phyloP scores from a whole-genome alignment of 2,888 invertebrate species.

The Cosmorhoe ocellata region DNA sequence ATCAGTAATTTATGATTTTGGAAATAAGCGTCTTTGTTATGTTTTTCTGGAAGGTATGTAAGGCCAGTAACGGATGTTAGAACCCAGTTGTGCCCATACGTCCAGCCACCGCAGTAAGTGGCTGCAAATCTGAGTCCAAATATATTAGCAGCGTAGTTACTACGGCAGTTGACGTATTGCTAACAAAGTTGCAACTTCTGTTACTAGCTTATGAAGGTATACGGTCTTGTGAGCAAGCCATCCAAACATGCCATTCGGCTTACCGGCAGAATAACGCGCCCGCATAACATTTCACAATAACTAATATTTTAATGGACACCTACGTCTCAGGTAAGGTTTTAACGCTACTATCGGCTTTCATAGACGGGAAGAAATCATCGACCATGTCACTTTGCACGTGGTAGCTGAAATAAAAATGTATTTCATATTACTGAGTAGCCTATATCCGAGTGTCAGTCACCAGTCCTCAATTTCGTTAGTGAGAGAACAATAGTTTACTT shows the following conservation, averaged over 20 bases:
- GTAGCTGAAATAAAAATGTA: slow-evolving; percentile 91
- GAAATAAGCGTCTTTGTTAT: slow-evolving; percentile 37
- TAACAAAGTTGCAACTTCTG: slow-evolving; percentile 25
- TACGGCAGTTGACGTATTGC: background rate
- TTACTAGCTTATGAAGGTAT: slow-evolving; percentile 41
- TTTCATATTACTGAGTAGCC: slow-evolving; percentile 45
- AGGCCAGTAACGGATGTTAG: background rate
- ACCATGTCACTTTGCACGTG: slow-evolving; percentile 95
- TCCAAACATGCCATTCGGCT: slow-evolving; percentile 72
- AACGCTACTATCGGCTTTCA: slow-evolving; percentile 77
- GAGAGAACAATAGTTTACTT: no score
- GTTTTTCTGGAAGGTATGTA: slow-evolving; percentile 28
- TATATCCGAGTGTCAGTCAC: slow-evolving; percentile 48
- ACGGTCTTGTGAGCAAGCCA: slow-evolving; percentile 55
- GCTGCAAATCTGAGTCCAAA: background rate
- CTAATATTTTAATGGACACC: slow-evolving; percentile 44
- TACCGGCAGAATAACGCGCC: slow-evolving; percentile 63
- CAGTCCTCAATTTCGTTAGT: slow-evolving; percentile 32
- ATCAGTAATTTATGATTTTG: slow-evolving; percentile 39
- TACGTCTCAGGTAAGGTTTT: slow-evolving; percentile 59
- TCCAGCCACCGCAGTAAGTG: background rate
- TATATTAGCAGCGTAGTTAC: slow-evolving; percentile 3
- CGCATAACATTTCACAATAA: slow-evolving; percentile 45
- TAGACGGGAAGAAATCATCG: slow-evolving; percentile 93
- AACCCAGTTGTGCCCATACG: no score